Percentiles rank a stretch among this genome's conserved stretches.
Conservation (phyloP, 2,113 vertebrate genomes). For the Pheucticus melanocephalus region DNA sequence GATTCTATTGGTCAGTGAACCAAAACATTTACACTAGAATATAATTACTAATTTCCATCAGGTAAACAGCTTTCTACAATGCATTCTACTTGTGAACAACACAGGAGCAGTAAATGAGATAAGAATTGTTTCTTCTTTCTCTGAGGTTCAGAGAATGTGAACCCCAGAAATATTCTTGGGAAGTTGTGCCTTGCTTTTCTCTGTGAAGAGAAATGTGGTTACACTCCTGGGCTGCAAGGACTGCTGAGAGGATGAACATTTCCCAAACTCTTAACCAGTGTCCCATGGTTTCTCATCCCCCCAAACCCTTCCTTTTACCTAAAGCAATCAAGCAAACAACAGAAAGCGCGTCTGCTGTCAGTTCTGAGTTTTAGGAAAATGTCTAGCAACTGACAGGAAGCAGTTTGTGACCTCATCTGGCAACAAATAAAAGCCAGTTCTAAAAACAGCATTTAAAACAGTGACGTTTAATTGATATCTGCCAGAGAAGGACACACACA, state of each 20-base stretch:
- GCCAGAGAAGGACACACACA: slow-evolving; percentile 29
- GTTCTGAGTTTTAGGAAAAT: not conserved
- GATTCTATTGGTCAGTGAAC: too few relatives aligned
- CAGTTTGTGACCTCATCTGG: slow-evolving; percentile 19
- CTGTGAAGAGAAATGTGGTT: too few relatives aligned
- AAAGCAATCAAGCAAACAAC: not conserved
- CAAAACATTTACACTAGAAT: too few relatives aligned
- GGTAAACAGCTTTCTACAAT: too few relatives aligned
- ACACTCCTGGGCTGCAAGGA: not conserved
- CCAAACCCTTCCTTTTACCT: not conserved
- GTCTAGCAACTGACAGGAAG: not conserved
- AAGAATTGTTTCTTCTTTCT: too few relatives aligned
- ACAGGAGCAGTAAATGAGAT: too few relatives aligned
- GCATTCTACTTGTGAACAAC: too few relatives aligned
- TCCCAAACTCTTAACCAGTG: not conserved
- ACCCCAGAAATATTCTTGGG: too few relatives aligned
- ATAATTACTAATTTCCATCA: too few relatives aligned
- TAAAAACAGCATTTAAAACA: slow-evolving; percentile 6
- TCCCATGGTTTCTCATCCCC: fast-evolving
- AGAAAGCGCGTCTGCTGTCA: not conserved
- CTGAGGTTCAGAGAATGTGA: too few relatives aligned
- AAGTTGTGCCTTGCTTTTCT: too few relatives aligned
- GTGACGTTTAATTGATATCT: slow-evolving; percentile 6
- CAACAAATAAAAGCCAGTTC: not conserved
- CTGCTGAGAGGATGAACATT: not conserved